Evolutionary conservation across 2,113 vertebrate species (phyloP).

Genomic region (Globicephala melas): DNA sequence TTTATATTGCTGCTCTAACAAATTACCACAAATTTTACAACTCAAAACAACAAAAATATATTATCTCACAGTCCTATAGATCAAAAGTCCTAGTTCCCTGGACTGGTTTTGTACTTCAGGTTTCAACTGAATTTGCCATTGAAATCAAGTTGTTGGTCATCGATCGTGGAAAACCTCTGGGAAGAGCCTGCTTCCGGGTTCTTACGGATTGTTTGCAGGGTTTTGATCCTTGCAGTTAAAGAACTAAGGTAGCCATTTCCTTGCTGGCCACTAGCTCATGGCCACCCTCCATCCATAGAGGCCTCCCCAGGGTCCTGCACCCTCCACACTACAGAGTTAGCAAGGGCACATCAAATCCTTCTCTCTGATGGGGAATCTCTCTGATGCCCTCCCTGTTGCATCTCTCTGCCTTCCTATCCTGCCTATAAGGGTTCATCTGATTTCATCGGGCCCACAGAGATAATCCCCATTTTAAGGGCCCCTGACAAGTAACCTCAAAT

Average conservation of each 20-base stretch:
- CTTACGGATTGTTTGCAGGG: rapidly evolving
- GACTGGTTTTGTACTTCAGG: neutral
- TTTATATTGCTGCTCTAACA: neutral
- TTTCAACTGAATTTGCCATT: neutral
- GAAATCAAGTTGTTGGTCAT: too few relatives aligned
- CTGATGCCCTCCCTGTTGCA: too few relatives aligned
- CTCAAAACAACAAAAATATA: neutral
- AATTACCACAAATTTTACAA: neutral
- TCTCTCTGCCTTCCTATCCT: neutral
- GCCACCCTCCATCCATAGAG: neutral
- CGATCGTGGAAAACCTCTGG: neutral
- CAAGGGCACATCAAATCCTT: neutral
- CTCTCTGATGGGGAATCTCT: neutral
- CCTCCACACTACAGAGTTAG: rapidly evolving
- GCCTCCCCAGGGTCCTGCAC: too few relatives aligned
- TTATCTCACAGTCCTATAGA: neutral
- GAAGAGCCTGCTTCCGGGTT: neutral
- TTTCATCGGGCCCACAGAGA: too few relatives aligned
- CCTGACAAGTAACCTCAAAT: neutral
- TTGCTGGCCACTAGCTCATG: neutral
- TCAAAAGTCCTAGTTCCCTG: neutral
- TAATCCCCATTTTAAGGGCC: neutral
- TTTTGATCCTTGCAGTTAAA: neutral
- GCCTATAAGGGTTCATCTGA: neutral
- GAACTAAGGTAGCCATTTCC: rapidly evolving